Percentiles rank a stretch among this genome's conserved stretches.
phyloP scores from a whole-genome alignment of 2,888 invertebrate species.

The Terebella lapidaria region DNA sequence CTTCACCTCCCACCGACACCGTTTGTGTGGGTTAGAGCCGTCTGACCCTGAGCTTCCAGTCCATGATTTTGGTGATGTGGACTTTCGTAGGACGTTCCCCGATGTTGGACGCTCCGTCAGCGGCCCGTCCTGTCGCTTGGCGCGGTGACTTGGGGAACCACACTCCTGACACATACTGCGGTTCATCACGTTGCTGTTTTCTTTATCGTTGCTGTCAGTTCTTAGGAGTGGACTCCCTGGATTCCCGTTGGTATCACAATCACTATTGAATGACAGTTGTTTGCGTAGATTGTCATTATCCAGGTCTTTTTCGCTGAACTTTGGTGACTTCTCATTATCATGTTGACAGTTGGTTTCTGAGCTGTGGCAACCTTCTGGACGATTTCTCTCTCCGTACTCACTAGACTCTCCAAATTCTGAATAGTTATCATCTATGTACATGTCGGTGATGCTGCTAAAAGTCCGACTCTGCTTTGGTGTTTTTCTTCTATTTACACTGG shows the following conservation, averaged over 20 bases:
- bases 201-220: not conserved
- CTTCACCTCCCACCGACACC: slow-evolving; percentile 5
- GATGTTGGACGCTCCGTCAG: not conserved
- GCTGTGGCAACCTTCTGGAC: not conserved
- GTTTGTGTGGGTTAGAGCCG: not conserved
- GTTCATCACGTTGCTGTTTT: not conserved
- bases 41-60: not conserved
- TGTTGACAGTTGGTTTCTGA: not conserved
- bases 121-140: not conserved
- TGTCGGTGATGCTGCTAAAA: not conserved
- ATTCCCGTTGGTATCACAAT: not conserved
- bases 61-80: not conserved
- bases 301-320: not conserved
- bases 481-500: no score
- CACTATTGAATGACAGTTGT: not conserved
- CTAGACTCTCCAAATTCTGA: not conserved
- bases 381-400: not conserved
- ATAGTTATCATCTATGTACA: slow-evolving; percentile 2
- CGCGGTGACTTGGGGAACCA: not conserved
- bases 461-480: not conserved
- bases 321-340: not conserved
- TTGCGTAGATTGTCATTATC: not conserved
- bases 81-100: not conserved
- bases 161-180: not conserved
- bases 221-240: not conserved